Conservation (phyloP, 2,888 invertebrate species). For the Drosophila ezoana region DNA sequence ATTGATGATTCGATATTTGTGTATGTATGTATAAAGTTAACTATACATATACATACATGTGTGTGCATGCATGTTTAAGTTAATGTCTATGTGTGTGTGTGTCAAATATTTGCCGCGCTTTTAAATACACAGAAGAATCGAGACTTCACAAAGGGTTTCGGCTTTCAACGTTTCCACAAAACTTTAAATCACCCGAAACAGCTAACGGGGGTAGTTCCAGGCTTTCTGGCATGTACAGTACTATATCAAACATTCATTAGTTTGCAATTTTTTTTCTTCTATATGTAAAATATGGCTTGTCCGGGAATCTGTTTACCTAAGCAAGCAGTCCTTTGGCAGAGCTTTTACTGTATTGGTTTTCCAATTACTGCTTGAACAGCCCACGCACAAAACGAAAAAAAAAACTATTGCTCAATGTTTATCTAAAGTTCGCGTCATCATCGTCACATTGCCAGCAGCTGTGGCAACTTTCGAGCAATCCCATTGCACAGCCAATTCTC, state of each 20-base stretch:
- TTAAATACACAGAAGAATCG: slow-evolving; percentile 54
- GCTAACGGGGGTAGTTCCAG: slow-evolving; percentile 22
- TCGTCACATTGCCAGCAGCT: slow-evolving; percentile 78
- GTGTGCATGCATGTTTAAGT: not conserved
- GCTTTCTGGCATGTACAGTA: not conserved
- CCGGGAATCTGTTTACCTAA: too few relatives aligned
- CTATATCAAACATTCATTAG: too few relatives aligned
- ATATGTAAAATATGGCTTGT: too few relatives aligned
- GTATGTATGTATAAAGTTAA: not conserved
- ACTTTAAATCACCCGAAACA: slow-evolving; percentile 33
- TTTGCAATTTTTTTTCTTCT: too few relatives aligned
- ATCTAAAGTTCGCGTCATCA: slow-evolving; percentile 62
- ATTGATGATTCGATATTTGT: slow-evolving; percentile 50
- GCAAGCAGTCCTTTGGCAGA: too few relatives aligned
- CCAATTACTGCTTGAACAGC: slow-evolving; percentile 15
- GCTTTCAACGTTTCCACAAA: slow-evolving; percentile 59
- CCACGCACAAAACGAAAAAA: slow-evolving; percentile 23
- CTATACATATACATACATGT: not conserved
- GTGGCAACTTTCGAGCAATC: slow-evolving; percentile 59
- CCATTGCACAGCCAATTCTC: not conserved
- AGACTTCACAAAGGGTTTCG: slow-evolving; percentile 49
- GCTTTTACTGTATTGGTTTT: not conserved
- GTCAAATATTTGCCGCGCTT: slow-evolving; percentile 71
- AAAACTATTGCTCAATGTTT: slow-evolving; percentile 52
- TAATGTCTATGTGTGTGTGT: slow-evolving; percentile 14